phyloP scores from a whole-genome alignment of 2,113 vertebrate species.

The Dasyprocta punctata region DNA sequence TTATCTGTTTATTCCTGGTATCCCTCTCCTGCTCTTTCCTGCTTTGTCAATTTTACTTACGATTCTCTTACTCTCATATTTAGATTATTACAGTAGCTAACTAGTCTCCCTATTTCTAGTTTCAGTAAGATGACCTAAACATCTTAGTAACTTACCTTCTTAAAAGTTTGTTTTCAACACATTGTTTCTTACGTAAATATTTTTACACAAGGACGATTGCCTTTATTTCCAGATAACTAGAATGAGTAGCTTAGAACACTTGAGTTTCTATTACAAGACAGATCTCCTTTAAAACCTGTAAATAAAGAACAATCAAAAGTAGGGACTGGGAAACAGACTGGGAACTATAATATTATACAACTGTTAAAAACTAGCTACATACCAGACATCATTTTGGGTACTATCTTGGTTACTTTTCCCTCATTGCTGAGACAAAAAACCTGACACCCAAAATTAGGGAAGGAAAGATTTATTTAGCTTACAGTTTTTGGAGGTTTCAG shows the following conservation, averaged over 20 bases:
- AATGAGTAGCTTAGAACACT: neutral
- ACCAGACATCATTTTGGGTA: neutral
- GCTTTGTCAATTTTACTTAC: neutral
- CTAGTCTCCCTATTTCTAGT: neutral
- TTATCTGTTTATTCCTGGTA: neutral
- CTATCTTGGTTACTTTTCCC: too few species aligned
- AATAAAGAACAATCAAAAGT: neutral
- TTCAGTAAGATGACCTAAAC: neutral
- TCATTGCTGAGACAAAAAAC: too few species aligned
- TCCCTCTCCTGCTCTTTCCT: neutral
- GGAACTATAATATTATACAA: neutral
- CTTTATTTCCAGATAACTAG: neutral
- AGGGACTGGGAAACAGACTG: neutral
- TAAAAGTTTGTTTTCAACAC: neutral
- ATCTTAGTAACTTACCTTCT: neutral
- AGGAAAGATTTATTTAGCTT: too few species aligned
- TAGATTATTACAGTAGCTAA: neutral
- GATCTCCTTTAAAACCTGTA: neutral
- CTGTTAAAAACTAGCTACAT: neutral
- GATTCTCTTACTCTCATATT: neutral
- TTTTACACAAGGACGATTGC: neutral
- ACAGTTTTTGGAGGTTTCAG: too few species aligned
- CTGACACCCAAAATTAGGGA: too few species aligned
- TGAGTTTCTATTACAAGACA: neutral
- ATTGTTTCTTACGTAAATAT: neutral